Evolutionary conservation across 1,140 invertebrate genomes (phyloP), one percentile per base, ranked within the genome.

Genomic region (Lethrus apterus): DNA sequence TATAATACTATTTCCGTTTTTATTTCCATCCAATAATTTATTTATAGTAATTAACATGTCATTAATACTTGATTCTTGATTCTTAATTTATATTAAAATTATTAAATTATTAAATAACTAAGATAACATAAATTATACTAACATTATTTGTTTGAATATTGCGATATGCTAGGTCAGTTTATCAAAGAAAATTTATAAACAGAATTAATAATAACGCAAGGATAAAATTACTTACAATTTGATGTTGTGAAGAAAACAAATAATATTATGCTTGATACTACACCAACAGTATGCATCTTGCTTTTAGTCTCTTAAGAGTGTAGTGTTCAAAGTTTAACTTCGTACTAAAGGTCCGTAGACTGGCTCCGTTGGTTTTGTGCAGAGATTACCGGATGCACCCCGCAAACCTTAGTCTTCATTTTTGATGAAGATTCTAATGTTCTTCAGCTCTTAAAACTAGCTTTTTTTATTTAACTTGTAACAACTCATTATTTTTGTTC

Each of bases 321-420:
- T n/a, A n/a, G n/a, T n/a, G 38, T 41, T 41, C 10, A 26, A 23
- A 26, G 23, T 20, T 13, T 26, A 11, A 5, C 29, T 36, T 46
- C 47, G 34, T 26, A 53, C 51, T 53, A 29, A 53, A 50, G 46
- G 46, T 26, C 26, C 15, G 35, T 15, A 18, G 20, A 13, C 11
- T 40, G 38, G 23, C 11, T n/a, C n/a, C 41, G 46, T 21, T 42
- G 43, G 47, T 53, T 53, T 53, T 53, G 51, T 53, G 24, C 24
- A 29, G 15, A 24, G 30, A 24, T 24, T 36, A 40, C 51, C 51
- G 48, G 51, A 53, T 49, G 34, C 47, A 35, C 50, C 50, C 50
- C 46, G 33, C 35, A 18, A n/a, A 26, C 23, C 23, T 26, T 26
- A n/a, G 5, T 26, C 5, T 5, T 7, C 5, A 7, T 36, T 36